Percentiles rank a stretch among this genome's conserved stretches.
These are phyloP conservation scores for Sinella curviseta DNA, from an alignment of 1,140 invertebrate species.

Conservation along the genomic window DNA sequence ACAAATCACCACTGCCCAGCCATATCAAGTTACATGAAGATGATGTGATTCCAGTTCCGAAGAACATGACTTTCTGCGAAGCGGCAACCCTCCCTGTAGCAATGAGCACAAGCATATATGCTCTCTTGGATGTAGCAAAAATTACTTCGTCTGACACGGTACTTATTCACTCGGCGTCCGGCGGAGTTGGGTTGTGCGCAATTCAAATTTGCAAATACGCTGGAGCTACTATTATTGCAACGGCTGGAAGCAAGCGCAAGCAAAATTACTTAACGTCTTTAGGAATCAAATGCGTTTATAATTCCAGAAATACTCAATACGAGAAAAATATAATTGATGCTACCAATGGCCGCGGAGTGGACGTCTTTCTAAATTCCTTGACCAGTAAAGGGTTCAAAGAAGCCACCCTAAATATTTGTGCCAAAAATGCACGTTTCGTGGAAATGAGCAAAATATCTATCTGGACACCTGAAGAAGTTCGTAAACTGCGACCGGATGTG, in stretches of 20 bases:
- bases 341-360: neutral
- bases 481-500: neutral
- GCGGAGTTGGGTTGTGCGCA: neutral
- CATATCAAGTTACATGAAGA: neutral
- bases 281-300: neutral
- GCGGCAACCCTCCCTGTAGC: neutral
- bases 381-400: neutral
- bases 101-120: neutral
- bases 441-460: neutral
- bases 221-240: neutral
- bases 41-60: neutral
- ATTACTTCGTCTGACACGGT: neutral
- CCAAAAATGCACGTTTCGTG: neutral
- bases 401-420: neutral
- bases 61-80: neutral
- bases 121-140: neutral
- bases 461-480: neutral
- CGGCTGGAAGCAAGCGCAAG: neutral
- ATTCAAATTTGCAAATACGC: slow-evolving; percentile 3
- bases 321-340: neutral
- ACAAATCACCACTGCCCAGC: neutral
- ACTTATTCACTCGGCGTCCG: neutral
- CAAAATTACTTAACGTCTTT: neutral
- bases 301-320: neutral
- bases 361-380: neutral